Evolutionary conservation across 2,888 invertebrate species (phyloP).

Genomic region (Kryphioiulus occultus): DNA sequence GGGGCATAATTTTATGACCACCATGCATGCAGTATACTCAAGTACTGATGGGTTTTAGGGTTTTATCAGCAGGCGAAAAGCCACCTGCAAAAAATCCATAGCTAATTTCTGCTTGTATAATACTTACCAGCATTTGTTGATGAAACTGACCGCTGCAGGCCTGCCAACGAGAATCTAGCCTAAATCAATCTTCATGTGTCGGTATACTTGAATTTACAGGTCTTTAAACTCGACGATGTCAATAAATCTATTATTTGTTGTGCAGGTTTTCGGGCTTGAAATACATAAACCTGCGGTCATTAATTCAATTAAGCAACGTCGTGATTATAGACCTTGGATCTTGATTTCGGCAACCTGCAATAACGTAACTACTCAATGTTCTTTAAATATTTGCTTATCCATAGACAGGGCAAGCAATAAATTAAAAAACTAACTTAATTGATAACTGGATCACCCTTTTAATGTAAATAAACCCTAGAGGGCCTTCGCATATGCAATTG

Average conservation of each 20-base stretch:
- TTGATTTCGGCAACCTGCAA: background rate
- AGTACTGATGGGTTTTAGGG: background rate
- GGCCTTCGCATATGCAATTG: background rate
- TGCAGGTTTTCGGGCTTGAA: background rate
- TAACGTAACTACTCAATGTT: background rate
- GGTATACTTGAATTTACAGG: background rate
- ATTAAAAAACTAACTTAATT: conserved; percentile 14
- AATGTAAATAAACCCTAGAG: background rate
- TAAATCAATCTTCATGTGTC: background rate
- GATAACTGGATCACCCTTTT: background rate
- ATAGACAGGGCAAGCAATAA: background rate
- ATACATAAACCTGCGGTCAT: background rate
- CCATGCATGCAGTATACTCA: background rate
- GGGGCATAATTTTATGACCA: conserved; percentile 33
- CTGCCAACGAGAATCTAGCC: background rate
- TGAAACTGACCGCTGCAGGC: background rate
- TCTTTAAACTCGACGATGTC: background rate
- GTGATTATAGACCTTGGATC: background rate
- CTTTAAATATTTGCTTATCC: conserved; percentile 7
- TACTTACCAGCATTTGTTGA: background rate
- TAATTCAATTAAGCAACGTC: background rate
- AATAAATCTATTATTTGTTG: background rate
- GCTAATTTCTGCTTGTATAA: background rate
- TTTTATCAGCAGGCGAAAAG: background rate
- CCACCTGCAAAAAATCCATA: conserved; percentile 24